Base-by-base conservation (phyloP, 2,113 vertebrate species). In the Pseudorectes ferrugineus region DNA sequence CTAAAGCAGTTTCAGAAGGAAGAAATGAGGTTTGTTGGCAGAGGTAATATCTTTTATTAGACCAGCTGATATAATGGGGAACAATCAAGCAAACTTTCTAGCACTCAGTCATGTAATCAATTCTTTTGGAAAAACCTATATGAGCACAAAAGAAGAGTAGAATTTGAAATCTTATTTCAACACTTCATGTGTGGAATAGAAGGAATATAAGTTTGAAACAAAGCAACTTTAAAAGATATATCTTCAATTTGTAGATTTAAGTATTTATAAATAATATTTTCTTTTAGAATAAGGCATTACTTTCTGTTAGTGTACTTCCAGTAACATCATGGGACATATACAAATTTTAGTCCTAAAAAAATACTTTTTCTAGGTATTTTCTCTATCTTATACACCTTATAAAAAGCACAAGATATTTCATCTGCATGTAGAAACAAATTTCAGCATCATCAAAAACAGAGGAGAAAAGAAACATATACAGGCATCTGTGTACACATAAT, bases 1-100 rank as follows among this genome's bases (percentile, higher is more conserved):
- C 83, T 92, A 88, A 92, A 84, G 61, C 28, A 67, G 52, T 74
- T 93, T 81, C 77, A 82, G 52, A 87, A 51, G 36, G 66, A 63
- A 77, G 26, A 89, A 95, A 81, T 84, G 11, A 89, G 55, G 52
- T 87, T 95, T 96, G 24, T 85, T 89, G 84, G 81, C 51, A 74
- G 51, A 91, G n/a, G 51, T 70, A 94, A 25, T 85, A 92, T 59
- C 61, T 94, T 92, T 78, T 81, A 59, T 84, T 91, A 93, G 52
- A 81, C 51, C 40, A 91, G 52, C n/a, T 78, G 61, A 89, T 67
- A 77, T 59, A 87, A 87, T 18, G 43, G 57, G 38, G 61, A 87
- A 65, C 61, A 89, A 78, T 82, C 73, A 96, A 35, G 57, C 46
- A 75, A 81, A 40, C 22, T 63, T 91, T 91, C 81, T 43, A 71